Evolutionary conservation across 2,797 vertebrate genomes (phyloP).

Genomic region (Platalea minor): DNA sequence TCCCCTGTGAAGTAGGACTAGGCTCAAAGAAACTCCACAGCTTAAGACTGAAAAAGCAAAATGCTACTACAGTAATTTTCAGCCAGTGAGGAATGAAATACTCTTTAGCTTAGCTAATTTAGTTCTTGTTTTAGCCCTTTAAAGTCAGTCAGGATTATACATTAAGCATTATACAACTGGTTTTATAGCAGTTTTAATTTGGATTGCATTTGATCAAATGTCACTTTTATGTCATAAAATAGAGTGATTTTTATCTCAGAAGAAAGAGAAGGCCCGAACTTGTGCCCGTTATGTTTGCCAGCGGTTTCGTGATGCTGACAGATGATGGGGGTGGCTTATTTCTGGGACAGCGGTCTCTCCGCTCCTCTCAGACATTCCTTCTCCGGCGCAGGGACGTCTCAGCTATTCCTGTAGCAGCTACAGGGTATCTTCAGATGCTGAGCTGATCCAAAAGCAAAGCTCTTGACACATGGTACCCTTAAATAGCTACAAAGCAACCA

Average conservation of each 20-base stretch:
- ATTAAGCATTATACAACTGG: fast-evolving
- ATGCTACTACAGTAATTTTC: neutral
- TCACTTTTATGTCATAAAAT: neutral
- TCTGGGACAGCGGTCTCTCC: neutral
- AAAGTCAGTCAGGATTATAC: neutral
- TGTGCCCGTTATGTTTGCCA: neutral
- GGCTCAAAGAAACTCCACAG: neutral
- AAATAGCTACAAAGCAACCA: neutral
- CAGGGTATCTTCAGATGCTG: neutral
- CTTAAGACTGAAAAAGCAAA: neutral
- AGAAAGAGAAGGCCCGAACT: neutral
- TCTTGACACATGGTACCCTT: fast-evolving
- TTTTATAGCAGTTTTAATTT: neutral
- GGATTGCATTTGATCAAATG: neutral
- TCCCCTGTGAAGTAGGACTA: neutral
- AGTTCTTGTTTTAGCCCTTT: neutral
- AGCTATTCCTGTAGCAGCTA: neutral
- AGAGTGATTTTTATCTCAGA: neutral
- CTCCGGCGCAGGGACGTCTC: neutral
- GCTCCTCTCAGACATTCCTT: too few species aligned
- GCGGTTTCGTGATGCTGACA: neutral
- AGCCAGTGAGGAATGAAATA: neutral
- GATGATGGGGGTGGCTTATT: neutral
- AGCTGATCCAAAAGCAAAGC: neutral
- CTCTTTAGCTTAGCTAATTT: neutral